Percentiles rank a stretch among this genome's conserved stretches.
These are phyloP conservation scores for Hippolais icterina DNA, from an alignment of 2,113 vertebrate genomes.

Conservation along the genomic window DNA sequence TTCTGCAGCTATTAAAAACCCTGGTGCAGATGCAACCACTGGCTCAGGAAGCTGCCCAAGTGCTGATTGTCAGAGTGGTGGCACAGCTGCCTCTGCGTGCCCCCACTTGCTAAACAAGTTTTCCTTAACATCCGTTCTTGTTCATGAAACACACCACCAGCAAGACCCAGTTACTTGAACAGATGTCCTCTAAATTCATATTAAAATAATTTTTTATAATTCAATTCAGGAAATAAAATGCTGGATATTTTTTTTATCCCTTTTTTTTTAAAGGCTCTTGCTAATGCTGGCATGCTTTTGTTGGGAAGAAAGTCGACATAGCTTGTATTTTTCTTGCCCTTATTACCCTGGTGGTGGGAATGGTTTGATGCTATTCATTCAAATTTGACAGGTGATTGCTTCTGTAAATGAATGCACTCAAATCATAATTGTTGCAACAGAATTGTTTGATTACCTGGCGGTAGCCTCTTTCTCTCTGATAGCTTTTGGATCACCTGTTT, in stretches of 20 bases:
- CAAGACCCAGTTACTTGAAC: background rate
- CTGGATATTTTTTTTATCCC: background rate
- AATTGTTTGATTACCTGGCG: conserved; percentile 82
- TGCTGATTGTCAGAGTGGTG: background rate
- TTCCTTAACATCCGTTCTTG: background rate
- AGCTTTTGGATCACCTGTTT: conserved; percentile 81
- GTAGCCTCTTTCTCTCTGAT: conserved; percentile 76
- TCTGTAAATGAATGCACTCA: conserved; percentile 72
- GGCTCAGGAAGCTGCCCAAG: conserved; percentile 33
- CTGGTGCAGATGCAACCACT: background rate
- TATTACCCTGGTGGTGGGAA: conserved; percentile 46
- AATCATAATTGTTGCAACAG: conserved; percentile 79
- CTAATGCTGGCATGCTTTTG: background rate
- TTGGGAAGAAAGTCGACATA: background rate
- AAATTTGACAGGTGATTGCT: conserved; percentile 74
- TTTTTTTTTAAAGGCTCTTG: background rate
- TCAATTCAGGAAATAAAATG: conserved; percentile 9
- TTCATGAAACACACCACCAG: background rate
- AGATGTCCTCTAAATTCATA: background rate
- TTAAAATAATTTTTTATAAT: background rate
- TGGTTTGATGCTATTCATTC: conserved; percentile 51
- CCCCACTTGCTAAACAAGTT: background rate
- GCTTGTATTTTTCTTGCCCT: conserved; percentile 56
- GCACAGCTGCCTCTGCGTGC: background rate
- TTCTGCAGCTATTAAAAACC: conserved; percentile 30